Conservation (phyloP, 2,888 invertebrate genomes). For the Napeogenes sylphis region DNA sequence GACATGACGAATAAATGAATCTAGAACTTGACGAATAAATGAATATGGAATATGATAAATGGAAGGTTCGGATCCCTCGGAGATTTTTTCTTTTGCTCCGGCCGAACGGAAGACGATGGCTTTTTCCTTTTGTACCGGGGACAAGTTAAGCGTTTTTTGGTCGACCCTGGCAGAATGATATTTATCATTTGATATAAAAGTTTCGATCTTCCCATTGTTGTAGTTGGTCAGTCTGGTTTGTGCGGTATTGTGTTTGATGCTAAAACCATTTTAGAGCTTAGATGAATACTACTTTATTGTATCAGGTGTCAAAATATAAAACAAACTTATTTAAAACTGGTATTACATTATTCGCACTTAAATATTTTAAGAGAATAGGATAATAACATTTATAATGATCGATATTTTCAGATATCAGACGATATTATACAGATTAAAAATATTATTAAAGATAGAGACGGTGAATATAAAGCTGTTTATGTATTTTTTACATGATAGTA, state of each 20-base stretch:
- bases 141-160: slow-evolving; percentile 78
- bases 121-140: slow-evolving; percentile 76
- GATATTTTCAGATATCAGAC: too few relatives aligned
- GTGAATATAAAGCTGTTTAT: too few relatives aligned
- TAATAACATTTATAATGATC: too few relatives aligned
- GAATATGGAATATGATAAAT: slow-evolving; percentile 79
- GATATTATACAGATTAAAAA: too few relatives aligned
- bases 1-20: slow-evolving; percentile 79
- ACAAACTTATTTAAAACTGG: background rate
- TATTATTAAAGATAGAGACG: too few relatives aligned
- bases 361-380: too few relatives aligned
- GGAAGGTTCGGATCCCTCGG: slow-evolving; percentile 73
- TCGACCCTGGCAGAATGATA: slow-evolving; percentile 65
- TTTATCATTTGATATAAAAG: slow-evolving; percentile 75
- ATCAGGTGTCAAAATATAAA: background rate
- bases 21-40: slow-evolving; percentile 79
- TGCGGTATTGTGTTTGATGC: background rate
- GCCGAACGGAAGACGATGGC: slow-evolving; percentile 76
- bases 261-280: background rate
- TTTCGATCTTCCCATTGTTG: slow-evolving; percentile 56
- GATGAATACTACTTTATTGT: background rate
- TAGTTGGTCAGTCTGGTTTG: slow-evolving; percentile 29
- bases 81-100: slow-evolving; percentile 76
- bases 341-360: too few relatives aligned
- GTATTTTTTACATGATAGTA: too few relatives aligned